phyloP scores from a whole-genome alignment of 2,888 invertebrate species.

The Melipona beecheii region DNA sequence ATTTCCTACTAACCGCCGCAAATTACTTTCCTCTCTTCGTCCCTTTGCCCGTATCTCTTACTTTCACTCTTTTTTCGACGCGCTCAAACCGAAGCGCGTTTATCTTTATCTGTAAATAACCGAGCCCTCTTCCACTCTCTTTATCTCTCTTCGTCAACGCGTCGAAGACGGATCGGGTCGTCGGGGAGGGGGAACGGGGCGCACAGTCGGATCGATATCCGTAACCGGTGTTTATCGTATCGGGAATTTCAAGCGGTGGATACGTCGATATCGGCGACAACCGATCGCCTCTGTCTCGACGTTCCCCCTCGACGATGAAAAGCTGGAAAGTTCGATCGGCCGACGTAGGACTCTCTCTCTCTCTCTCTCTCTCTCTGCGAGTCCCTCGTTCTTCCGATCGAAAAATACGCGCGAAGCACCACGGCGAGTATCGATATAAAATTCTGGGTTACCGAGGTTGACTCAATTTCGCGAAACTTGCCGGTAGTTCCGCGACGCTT shows the following conservation, averaged over 20 bases:
- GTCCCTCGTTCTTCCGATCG: background rate
- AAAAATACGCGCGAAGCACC: conserved; percentile 24
- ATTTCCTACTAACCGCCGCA: conserved; percentile 57
- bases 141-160: background rate
- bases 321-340: conserved; percentile 41
- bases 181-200: background rate
- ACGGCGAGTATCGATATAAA: conserved; percentile 42
- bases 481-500: conserved; percentile 62
- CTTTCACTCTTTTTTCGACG: background rate
- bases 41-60: background rate
- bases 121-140: background rate
- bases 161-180: conserved; percentile 3
- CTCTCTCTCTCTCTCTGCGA: too few relatives aligned
- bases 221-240: background rate
- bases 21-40: conserved; percentile 58
- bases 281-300: conserved; percentile 34
- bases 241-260: conserved; percentile 17
- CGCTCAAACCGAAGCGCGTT: conserved; percentile 50
- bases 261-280: conserved; percentile 19
- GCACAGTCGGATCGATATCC: conserved; percentile 8
- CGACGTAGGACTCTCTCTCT: too few relatives aligned
- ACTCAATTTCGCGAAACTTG: conserved; percentile 65
- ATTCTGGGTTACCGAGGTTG: conserved; percentile 50
- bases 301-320: conserved; percentile 33
- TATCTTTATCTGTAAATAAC: conserved; percentile 51